Base-by-base conservation (phyloP, 2,113 vertebrate genomes). In the Nothobranchius furzeri region DNA sequence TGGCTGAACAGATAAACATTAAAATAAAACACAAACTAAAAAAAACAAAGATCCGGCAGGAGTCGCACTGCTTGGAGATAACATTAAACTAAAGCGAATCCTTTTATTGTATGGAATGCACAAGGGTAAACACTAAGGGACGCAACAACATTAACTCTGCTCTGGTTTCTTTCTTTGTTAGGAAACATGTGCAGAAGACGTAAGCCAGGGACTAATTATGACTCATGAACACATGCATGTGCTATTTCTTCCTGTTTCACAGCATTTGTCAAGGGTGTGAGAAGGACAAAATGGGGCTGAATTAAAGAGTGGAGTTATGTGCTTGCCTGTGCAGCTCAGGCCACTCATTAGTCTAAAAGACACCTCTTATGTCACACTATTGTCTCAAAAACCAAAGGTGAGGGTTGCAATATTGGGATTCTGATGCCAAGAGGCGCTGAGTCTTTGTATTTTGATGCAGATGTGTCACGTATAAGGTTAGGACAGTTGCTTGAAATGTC, bases 191-290 rank as follows among this genome's bases (percentile, higher is more conserved):
- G 70, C 49, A 64, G 48, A 74, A 68, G 76, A 83, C 81, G 68
- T 13, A 75, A 66, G 20, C 73, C 67, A 68, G 67, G 55, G 53
- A 78, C 82, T 87, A 84, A 87, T 81, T 82, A 85, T 63, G 47
- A 59, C 73, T 68, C 47, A 15, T 61, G 61, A 71, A 78, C 65
- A 70, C 60, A 58, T 36, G 24, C 51, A 70, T 70, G 45, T 8
- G 50, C 63, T 60, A 17, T 47, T 52, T 73, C 68, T 82, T 77
- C 30, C 76, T 20, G 73, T 85, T 78, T 75, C 57, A 63, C 63
- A 71, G 81, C 25, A 12, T 78, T 76, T 75, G 56, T 78, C 78
- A 76, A 76, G 81, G 82, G 70, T 76, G 70, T 60, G 74, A 80
- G 82, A 79, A 78, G 73, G 78, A 66, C 78, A 82, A 60, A 81